Conservation (phyloP, 2,888 invertebrate genomes). For the Morpho helenor region DNA sequence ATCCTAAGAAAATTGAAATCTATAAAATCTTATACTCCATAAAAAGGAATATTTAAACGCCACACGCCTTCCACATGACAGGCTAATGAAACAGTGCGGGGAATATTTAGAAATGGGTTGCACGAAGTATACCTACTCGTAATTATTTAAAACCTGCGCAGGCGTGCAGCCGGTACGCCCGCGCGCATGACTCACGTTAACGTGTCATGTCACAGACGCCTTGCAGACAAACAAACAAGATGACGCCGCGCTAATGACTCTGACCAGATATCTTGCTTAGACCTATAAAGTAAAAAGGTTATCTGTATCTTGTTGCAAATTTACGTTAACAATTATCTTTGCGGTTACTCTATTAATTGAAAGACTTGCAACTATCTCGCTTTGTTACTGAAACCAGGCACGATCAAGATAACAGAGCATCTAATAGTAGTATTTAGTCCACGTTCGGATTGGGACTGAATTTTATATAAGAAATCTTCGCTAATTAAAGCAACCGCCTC, state of each 20-base stretch:
- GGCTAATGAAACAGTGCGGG: constrained; percentile 3
- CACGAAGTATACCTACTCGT: background rate
- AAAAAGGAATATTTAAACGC: background rate
- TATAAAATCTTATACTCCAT: no score
- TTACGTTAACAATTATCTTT: no score
- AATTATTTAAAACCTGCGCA: constrained; percentile 22
- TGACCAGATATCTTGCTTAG: background rate
- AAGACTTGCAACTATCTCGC: no score
- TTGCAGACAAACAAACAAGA: constrained; percentile 55
- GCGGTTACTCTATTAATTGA: no score
- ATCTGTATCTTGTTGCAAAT: no score
- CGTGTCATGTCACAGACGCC: constrained; percentile 48
- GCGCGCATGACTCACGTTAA: constrained; percentile 56
- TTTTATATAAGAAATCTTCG: no score
- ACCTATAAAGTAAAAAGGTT: background rate
- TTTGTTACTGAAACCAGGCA: no score
- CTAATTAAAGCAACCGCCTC: no score
- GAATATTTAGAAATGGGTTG: constrained; percentile 11
- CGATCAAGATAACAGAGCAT: no score
- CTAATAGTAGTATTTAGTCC: no score
- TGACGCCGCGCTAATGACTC: constrained; percentile 27
- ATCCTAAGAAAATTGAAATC: no score
- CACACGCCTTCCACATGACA: background rate
- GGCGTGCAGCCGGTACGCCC: constrained; percentile 28
- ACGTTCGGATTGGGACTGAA: no score